These are phyloP conservation scores for Bothrops alternatus DNA, from an alignment of 2,797 vertebrate genomes.

Conservation along the genomic window DNA sequence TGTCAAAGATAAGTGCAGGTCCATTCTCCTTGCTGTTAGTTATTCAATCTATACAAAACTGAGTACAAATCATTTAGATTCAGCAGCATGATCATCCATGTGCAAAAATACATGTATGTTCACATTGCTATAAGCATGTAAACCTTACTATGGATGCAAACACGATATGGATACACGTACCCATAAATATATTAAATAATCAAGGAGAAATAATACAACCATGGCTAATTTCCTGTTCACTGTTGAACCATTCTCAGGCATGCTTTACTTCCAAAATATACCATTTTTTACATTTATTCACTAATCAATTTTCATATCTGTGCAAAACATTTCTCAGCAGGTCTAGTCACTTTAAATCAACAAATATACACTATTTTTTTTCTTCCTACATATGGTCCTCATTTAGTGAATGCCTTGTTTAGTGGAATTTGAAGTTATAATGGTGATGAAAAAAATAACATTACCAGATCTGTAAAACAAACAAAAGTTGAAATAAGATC, in stretches of 20 bases:
- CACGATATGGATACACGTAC: not conserved
- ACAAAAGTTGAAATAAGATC: too few relatives aligned
- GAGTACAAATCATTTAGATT: not conserved
- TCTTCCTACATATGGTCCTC: too few relatives aligned
- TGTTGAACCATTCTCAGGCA: not conserved
- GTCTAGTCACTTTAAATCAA: not conserved
- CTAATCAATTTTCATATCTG: not conserved
- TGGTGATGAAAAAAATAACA: too few relatives aligned
- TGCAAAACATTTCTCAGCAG: not conserved
- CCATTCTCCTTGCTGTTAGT: not conserved
- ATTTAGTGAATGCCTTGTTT: too few relatives aligned
- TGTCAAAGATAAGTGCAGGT: not conserved
- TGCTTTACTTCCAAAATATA: not conserved
- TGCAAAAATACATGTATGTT: not conserved
- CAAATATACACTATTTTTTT: too few relatives aligned
- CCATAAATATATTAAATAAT: not conserved
- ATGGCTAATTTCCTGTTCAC: not conserved
- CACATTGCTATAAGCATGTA: not conserved
- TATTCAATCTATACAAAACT: not conserved
- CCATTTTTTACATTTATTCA: not conserved
- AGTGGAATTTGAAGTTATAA: too few relatives aligned
- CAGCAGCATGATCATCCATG: not conserved
- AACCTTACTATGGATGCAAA: not conserved
- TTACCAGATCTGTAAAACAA: too few relatives aligned
- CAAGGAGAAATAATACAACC: not conserved